A percentile compares a stretch with the other conserved stretches of the same genome.
These are phyloP conservation scores for Phoxinus dragarum DNA, from an alignment of 2,797 vertebrate genomes.

Conservation along the genomic window DNA sequence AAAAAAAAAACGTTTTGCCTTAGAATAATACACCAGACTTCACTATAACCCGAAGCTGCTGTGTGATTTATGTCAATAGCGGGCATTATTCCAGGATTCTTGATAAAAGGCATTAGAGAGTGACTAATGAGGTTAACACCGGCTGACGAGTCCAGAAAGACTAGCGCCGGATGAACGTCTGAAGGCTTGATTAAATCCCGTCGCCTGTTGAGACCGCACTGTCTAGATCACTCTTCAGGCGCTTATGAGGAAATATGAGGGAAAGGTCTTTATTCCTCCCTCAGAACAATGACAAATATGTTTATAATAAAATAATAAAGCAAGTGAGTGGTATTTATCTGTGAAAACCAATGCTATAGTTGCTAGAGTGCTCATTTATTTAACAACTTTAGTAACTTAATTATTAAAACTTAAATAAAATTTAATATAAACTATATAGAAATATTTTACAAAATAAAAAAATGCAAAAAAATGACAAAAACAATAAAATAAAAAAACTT, in stretches of 20 bases:
- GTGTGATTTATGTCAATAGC: background rate
- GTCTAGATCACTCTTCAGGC: background rate
- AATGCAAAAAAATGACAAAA: no score
- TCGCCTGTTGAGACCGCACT: background rate
- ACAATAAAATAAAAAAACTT: no score
- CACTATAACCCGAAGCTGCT: background rate
- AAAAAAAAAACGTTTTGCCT: background rate
- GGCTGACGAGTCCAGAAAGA: conserved; percentile 41
- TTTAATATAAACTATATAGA: no score
- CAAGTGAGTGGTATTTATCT: background rate
- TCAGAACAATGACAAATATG: background rate
- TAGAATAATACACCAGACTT: no score
- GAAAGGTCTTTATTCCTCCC: background rate
- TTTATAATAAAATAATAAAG: background rate
- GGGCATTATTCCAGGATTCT: background rate
- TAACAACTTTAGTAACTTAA: no score
- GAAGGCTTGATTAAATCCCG: background rate
- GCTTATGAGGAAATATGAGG: background rate
- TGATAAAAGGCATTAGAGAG: conserved; percentile 35
- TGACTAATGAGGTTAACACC: conserved; percentile 33
- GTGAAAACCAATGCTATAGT: no score
- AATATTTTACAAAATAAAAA: no score
- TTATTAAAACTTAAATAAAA: no score
- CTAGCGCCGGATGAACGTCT: background rate
- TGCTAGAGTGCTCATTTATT: no score